Evolutionary conservation across 1,140 invertebrate genomes (phyloP).

Genomic region (Calosoma granatense): DNA sequence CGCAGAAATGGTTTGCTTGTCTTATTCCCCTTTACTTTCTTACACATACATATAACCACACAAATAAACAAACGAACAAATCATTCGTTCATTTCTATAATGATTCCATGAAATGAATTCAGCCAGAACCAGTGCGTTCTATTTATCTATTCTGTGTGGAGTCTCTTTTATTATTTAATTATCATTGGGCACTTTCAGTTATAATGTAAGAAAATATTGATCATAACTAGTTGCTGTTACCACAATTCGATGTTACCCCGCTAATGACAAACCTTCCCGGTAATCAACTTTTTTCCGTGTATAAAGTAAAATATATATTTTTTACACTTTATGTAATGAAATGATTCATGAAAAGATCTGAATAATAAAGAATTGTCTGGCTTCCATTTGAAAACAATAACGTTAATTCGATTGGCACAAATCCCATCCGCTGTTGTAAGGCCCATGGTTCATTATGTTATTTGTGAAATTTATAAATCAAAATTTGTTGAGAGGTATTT

Average conservation of each 20-base stretch:
- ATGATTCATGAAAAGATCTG: neutral
- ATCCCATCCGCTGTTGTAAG: neutral
- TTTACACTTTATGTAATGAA: conserved; percentile 3
- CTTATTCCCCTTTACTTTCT: neutral
- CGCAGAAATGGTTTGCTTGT: neutral
- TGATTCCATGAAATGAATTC: too few relatives aligned
- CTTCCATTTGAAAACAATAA: conserved; percentile 5
- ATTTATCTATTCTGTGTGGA: too few relatives aligned
- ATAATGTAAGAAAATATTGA: too few relatives aligned
- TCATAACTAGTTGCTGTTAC: too few relatives aligned
- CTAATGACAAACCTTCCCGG: neutral
- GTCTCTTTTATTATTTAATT: too few relatives aligned
- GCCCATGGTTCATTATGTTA: neutral
- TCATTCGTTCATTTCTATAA: too few relatives aligned
- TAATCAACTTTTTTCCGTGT: neutral
- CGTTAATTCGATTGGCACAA: neutral
- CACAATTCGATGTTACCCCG: neutral
- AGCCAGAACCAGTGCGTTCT: too few relatives aligned
- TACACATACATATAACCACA: neutral
- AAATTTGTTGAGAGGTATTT: conserved; percentile 1
- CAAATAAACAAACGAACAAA: too few relatives aligned
- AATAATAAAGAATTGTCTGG: neutral
- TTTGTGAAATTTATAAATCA: neutral
- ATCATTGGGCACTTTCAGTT: too few relatives aligned
- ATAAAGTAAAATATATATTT: conserved; percentile 6